Conservation (phyloP, 2,797 vertebrate genomes). For the Liparis tanakae region DNA sequence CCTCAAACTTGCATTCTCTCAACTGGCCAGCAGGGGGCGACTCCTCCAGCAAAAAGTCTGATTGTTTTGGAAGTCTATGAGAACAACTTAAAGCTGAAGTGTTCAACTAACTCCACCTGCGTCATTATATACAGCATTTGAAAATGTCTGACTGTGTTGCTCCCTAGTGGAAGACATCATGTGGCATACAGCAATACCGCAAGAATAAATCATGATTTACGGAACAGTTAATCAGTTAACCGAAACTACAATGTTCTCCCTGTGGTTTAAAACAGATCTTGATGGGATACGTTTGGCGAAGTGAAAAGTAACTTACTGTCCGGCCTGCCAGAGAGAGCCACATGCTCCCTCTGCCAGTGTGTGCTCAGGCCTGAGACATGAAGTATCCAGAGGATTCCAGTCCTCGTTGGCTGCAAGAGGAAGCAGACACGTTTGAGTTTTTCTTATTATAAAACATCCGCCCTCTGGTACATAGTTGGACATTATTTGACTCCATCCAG, state of each 20-base stretch:
- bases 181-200: background rate
- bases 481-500: background rate
- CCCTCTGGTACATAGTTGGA: background rate
- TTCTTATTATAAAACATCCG: background rate
- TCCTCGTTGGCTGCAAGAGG: conserved; percentile 72
- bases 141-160: background rate
- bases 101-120: background rate
- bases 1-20: background rate
- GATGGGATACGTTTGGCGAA: background rate
- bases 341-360: conserved; percentile 68
- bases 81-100: background rate
- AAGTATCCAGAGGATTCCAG: conserved; percentile 68
- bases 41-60: background rate
- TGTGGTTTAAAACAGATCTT: conserved; percentile 1
- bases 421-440: conserved; percentile 24
- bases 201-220: background rate
- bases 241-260: background rate
- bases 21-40: too few species aligned
- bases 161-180: background rate
- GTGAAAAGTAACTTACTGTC: conserved; percentile 69
- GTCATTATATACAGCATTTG: background rate
- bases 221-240: background rate
- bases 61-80: background rate
- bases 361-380: conserved; percentile 68
- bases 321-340: conserved; percentile 70